Evolutionary conservation across 2,888 invertebrate genomes (phyloP).

Genomic region (Hypomecis punctinalis): DNA sequence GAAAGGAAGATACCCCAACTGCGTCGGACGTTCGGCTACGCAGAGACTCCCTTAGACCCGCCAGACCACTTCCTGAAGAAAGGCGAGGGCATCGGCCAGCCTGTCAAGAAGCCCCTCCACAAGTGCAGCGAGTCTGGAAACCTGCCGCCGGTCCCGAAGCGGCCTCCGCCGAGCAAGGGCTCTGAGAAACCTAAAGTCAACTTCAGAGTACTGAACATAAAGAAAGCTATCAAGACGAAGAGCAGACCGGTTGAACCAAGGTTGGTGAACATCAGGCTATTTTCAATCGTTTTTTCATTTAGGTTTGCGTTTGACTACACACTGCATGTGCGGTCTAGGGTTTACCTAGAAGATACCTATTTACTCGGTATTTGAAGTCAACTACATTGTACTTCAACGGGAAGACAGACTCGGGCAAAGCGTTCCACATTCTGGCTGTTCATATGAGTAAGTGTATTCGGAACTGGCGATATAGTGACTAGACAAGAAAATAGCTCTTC

Average conservation of each 20-base stretch:
- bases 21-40: conserved; percentile 88
- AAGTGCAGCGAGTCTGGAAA: conserved; percentile 66
- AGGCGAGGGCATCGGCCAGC: conserved; percentile 80
- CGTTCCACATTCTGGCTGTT: too few species aligned
- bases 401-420: too few species aligned
- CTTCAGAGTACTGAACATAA: conserved; percentile 86
- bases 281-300: too few species aligned
- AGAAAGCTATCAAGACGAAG: conserved; percentile 80
- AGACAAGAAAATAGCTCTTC: too few species aligned
- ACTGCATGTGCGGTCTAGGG: too few species aligned
- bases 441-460: too few species aligned
- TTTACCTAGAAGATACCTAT: too few species aligned
- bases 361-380: too few species aligned
- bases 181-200: conserved; percentile 73
- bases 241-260: conserved; percentile 84
- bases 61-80: conserved; percentile 88
- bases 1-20: conserved; percentile 73
- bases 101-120: conserved; percentile 69
- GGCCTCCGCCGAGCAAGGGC: conserved; percentile 63
- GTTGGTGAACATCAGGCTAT: conserved; percentile 44
- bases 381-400: too few species aligned
- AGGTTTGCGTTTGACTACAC: too few species aligned
- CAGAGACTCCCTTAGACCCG: conserved; percentile 84
- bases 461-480: too few species aligned
- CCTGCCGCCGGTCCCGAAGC: conserved; percentile 79